A percentile compares a stretch with the other conserved stretches of the same genome.
Evolutionary conservation across 2,888 invertebrate species (phyloP).

Genomic region (Calameuta filiformis): DNA sequence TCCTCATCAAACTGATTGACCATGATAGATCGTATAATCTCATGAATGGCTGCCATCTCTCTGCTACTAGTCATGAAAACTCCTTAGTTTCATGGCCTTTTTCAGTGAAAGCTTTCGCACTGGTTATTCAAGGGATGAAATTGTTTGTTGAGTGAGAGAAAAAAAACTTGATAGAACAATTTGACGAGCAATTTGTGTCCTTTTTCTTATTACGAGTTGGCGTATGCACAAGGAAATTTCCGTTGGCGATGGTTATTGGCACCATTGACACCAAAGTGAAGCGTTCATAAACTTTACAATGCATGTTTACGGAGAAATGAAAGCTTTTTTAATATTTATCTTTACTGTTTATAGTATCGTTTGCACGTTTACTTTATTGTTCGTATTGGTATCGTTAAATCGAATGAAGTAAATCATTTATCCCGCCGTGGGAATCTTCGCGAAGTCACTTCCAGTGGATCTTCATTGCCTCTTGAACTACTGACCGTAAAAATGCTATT

Average conservation of each 20-base stretch:
- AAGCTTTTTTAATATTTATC: not conserved
- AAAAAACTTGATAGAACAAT: not conserved
- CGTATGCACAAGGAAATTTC: not conserved
- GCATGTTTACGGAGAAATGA: not conserved
- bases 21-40: not conserved
- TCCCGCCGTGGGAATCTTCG: not conserved
- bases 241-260: not conserved
- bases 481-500: conserved; percentile 2
- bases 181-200: not conserved
- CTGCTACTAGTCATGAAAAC: not conserved
- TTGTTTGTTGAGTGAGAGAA: not conserved
- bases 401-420: not conserved
- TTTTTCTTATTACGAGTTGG: not conserved
- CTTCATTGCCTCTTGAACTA: not conserved
- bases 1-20: not conserved
- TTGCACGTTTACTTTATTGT: not conserved
- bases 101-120: not conserved
- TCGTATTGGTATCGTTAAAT: not conserved
- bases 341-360: not conserved
- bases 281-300: not conserved
- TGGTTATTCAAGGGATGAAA: not conserved
- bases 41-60: not conserved
- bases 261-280: not conserved
- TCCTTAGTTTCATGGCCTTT: not conserved
- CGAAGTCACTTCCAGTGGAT: not conserved